These are phyloP conservation scores for Cervus canadensis DNA, from an alignment of 2,113 vertebrate species.

Conservation along the genomic window DNA sequence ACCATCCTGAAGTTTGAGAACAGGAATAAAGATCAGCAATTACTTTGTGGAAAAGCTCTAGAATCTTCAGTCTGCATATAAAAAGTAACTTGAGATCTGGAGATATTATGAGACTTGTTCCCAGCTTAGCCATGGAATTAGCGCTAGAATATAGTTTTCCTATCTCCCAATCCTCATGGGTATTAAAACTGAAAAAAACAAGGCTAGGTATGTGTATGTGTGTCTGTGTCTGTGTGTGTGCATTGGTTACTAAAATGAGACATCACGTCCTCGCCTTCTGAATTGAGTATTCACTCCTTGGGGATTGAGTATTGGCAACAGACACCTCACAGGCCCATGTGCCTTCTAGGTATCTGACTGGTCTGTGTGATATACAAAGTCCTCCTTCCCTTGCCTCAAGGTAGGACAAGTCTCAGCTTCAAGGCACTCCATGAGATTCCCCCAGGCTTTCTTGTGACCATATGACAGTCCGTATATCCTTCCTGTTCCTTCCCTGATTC, in stretches of 20 bases:
- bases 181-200: neutral
- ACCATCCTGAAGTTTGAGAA: neutral
- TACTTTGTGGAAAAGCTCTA: neutral
- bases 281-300: neutral
- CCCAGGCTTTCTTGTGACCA: neutral
- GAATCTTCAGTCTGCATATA: neutral
- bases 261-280: neutral
- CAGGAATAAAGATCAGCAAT: neutral
- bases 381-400: neutral
- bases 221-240: neutral
- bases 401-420: neutral
- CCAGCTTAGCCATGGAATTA: neutral
- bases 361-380: neutral
- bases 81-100: neutral
- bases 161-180: neutral
- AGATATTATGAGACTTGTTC: neutral
- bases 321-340: neutral
- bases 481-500: neutral
- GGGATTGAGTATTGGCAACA: neutral
- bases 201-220: neutral
- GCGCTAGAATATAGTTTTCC: neutral
- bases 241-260: neutral
- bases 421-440: neutral
- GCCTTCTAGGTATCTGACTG: neutral
- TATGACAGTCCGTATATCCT: neutral